These are phyloP conservation scores for Triplophysa rosa DNA, from an alignment of 2,113 vertebrate genomes.

Conservation along the genomic window DNA sequence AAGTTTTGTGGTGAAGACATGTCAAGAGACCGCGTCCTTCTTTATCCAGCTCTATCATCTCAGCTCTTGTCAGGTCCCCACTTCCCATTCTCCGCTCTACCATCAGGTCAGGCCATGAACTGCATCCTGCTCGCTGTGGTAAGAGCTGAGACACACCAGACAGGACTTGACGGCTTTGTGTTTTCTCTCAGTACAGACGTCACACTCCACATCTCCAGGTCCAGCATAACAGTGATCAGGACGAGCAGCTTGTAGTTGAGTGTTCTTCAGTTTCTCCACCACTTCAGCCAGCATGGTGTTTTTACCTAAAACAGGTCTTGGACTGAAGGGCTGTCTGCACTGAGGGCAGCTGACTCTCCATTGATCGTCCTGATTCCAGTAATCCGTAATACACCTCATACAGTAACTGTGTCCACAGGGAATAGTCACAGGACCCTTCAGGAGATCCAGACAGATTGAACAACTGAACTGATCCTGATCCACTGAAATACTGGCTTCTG, in stretches of 20 bases:
- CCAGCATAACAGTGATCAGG: conserved; percentile 39
- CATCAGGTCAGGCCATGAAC: too few relatives aligned
- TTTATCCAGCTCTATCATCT: too few relatives aligned
- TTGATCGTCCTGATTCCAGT: not conserved
- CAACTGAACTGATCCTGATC: not conserved
- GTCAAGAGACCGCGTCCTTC: too few relatives aligned
- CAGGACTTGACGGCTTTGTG: conserved; percentile 65
- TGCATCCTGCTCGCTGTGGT: too few relatives aligned
- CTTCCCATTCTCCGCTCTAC: too few relatives aligned
- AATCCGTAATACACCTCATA: not conserved
- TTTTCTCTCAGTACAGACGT: conserved; percentile 82
- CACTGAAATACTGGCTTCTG: not conserved
- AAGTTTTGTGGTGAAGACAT: too few relatives aligned
- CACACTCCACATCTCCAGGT: conserved; percentile 64
- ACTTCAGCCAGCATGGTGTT: not conserved
- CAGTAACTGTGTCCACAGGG: conserved; percentile 12
- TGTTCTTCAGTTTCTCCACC: not conserved
- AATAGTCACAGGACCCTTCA: not conserved
- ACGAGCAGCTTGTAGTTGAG: not conserved
- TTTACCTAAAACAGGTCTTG: not conserved
- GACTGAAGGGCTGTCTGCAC: conserved; percentile 5
- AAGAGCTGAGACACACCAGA: not conserved
- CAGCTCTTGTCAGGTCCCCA: too few relatives aligned
- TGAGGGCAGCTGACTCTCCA: not conserved
- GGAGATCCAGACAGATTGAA: conserved; percentile 4